A percentile compares a stretch with the other conserved stretches of the same genome.
phyloP scores from a whole-genome alignment of 2,113 vertebrate species.

The Petroica traversi region DNA sequence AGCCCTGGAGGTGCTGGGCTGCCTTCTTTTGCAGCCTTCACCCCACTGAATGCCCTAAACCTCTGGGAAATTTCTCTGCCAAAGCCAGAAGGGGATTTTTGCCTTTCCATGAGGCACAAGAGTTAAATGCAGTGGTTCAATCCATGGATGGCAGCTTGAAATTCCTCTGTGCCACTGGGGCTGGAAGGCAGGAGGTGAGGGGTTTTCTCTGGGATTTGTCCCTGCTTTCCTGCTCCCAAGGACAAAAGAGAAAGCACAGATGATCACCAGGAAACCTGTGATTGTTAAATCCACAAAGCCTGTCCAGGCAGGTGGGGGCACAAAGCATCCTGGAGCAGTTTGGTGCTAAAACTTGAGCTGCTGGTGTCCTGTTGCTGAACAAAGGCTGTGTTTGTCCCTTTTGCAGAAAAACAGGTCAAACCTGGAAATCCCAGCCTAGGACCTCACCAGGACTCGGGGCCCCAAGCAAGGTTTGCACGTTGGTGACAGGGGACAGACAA shows the following conservation, averaged over 20 bases:
- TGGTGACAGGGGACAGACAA: neutral
- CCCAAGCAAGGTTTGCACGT: neutral
- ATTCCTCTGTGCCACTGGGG: neutral
- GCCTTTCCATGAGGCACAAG: neutral
- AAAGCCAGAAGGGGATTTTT: neutral
- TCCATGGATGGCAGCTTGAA: rapidly evolving
- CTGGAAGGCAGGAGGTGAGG: neutral
- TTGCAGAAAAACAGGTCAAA: neutral
- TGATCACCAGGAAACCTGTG: neutral
- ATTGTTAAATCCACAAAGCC: neutral
- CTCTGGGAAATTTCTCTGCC: neutral
- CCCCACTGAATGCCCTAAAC: neutral
- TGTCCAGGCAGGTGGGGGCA: neutral
- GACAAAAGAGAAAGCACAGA: neutral
- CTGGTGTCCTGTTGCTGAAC: neutral
- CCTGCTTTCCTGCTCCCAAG: neutral
- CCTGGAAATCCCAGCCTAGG: neutral
- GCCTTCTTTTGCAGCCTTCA: neutral
- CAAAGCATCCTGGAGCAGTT: neutral
- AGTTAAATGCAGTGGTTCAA: neutral
- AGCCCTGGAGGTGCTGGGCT: neutral
- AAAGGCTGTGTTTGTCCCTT: neutral
- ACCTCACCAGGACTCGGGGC: neutral
- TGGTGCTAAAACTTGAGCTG: neutral
- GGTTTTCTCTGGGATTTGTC: neutral